Base-by-base conservation (phyloP, 2,888 invertebrate species). In the Trilocha varians region DNA sequence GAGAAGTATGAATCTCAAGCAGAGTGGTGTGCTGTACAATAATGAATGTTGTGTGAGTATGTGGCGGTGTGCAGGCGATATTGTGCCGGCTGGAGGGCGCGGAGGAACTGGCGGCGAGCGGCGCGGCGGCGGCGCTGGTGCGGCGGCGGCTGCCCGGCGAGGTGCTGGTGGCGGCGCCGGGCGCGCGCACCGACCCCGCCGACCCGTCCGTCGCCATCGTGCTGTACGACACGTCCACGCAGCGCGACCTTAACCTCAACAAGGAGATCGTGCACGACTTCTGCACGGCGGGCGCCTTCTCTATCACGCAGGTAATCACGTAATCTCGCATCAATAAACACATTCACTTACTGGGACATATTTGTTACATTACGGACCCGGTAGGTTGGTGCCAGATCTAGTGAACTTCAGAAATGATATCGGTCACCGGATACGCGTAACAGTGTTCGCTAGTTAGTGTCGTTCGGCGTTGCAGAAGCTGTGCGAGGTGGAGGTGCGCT, bases 61-160 rank as follows among this genome's bases (percentile, higher is more conserved):
- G 16, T 16, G 3, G 15, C 0, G 14, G 14, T 15, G 17, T 59
- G 33, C 53, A 90, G 89, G 93, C 91, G 16, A 87, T 93, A 44
- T 88, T 90, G 49, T 88, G 93, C 49, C 89, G 90, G 13, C 72
- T 94, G 57, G 89, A 88, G 38, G 93, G 92, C 3, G 75, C 93
- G 38, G 93, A 93, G 70, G 91, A 91, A 68, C 60, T 84, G 50
- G 77, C 79, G 48, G 76, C 72, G 38, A 67, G 70, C 57, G 57
- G 58, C 49, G 52, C 52, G 43, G 75, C 78, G 55, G 63, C 61
- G 33, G 63, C 60, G 53, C 58, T 75, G 44, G 75, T 68, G 63
- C 65, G 59, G 57, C 65, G 65, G 42, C 75, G 76, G 46, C 65
- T 91, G 44, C 66, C 83, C n/a, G 88, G 83, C 52, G 77, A 64